These are phyloP conservation scores for Platerodrilus igneus DNA, from an alignment of 2,888 invertebrate genomes.

Conservation along the genomic window DNA sequence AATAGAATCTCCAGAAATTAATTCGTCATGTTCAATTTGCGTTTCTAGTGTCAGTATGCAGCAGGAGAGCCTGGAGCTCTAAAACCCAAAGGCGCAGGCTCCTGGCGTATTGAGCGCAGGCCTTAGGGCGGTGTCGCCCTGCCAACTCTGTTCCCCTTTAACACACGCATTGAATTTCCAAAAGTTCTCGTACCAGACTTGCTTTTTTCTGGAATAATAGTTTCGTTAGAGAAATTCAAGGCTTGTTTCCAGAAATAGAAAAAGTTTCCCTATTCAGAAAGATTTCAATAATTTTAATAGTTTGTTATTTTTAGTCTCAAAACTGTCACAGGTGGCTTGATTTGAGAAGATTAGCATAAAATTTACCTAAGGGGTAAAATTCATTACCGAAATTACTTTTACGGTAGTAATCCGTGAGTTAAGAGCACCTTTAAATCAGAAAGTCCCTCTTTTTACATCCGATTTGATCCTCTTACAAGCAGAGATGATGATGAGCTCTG, in stretches of 20 bases:
- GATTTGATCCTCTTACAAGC: slow-evolving; percentile 19
- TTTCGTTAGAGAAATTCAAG: too few species aligned
- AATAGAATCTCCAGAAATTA: too few species aligned
- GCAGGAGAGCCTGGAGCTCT: slow-evolving; percentile 25
- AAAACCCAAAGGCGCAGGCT: slow-evolving; percentile 34
- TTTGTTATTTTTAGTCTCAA: too few species aligned
- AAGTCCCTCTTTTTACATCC: slow-evolving; percentile 11
- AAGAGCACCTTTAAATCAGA: background rate
- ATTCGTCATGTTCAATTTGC: too few species aligned
- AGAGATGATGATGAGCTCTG: slow-evolving; percentile 10
- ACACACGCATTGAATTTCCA: too few species aligned
- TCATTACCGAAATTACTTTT: slow-evolving; percentile 7
- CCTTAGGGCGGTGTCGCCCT: slow-evolving; percentile 41
- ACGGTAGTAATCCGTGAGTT: slow-evolving; percentile 1
- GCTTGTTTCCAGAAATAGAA: too few species aligned
- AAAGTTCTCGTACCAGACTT: too few species aligned
- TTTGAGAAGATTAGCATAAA: too few species aligned
- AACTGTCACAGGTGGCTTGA: too few species aligned
- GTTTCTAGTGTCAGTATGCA: slow-evolving; percentile 18
- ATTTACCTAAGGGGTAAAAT: slow-evolving; percentile 1
- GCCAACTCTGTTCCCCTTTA: slow-evolving; percentile 39
- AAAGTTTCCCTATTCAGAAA: too few species aligned
- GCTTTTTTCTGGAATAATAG: too few species aligned
- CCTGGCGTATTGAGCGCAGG: slow-evolving; percentile 41
- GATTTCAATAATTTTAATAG: too few species aligned